Conservation (phyloP, 2,888 invertebrate genomes). For the Pterobdella sp. region DNA sequence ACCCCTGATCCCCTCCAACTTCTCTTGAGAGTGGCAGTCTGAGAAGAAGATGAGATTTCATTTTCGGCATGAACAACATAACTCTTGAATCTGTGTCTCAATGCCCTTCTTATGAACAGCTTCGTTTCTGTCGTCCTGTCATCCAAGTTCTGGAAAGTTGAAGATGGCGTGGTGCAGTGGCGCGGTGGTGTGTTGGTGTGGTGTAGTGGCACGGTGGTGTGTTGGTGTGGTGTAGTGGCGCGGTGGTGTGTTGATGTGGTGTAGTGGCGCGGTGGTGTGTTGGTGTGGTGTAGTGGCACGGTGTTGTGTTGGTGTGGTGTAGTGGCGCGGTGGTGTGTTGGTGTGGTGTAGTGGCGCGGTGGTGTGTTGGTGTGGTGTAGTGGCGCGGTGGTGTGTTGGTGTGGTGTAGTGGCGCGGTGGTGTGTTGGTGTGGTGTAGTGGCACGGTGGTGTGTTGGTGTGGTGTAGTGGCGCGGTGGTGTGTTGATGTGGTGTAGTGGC, state of each 20-base stretch:
- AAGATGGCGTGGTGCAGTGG: background rate
- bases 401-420: background rate
- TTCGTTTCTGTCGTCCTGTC: conserved; percentile 5
- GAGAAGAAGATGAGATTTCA: background rate
- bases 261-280: background rate
- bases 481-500: conserved; percentile 5
- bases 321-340: background rate
- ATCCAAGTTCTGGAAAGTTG: background rate
- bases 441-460: background rate
- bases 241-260: background rate
- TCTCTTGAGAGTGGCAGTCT: background rate
- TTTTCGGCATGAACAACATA: conserved; percentile 18
- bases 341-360: background rate
- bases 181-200: background rate
- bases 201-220: background rate
- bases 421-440: background rate
- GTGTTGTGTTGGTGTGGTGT: background rate
- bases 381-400: background rate
- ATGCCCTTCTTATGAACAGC: conserved; percentile 22
- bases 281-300: background rate
- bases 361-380: background rate
- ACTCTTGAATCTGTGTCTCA: background rate
- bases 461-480: background rate
- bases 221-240: background rate
- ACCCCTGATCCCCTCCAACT: background rate